A percentile compares a stretch with the other conserved stretches of the same genome.
Evolutionary conservation across 30 jellyfish, hydroid and myxozoan species (phyloP).

Genomic region (Chrysaora quinquecirrha): DNA sequence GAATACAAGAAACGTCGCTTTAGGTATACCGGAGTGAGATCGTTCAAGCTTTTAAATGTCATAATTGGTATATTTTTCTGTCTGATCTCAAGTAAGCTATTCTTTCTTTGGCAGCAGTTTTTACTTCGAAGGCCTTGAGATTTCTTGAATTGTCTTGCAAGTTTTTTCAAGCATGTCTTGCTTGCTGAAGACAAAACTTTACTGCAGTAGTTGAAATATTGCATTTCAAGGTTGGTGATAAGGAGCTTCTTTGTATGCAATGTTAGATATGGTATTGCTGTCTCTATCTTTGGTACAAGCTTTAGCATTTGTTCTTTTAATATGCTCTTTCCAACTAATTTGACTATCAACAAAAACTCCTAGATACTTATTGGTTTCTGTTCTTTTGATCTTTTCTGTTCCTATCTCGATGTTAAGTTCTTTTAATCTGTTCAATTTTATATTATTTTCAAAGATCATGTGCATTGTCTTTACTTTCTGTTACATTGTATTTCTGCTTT

Average conservation of each 20-base stretch:
- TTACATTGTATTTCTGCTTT: conserved; percentile 18
- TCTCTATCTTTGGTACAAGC: background rate
- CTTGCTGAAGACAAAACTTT: too few relatives aligned
- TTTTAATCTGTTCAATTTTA: conserved; percentile 1
- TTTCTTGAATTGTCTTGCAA: conserved; percentile 21
- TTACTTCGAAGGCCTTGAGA: conserved; percentile 7
- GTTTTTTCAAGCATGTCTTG: conserved; percentile 12
- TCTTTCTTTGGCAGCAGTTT: background rate
- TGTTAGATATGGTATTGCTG: too few relatives aligned
- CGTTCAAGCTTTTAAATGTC: too few relatives aligned
- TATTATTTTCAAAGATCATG: background rate
- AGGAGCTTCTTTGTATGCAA: too few relatives aligned
- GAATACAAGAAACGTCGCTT: too few relatives aligned
- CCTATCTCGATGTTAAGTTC: conserved; percentile 34
- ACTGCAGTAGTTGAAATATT: too few relatives aligned
- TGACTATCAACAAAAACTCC: conserved; percentile 3
- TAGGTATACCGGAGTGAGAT: too few relatives aligned
- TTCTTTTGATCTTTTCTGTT: too few relatives aligned
- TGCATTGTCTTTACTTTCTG: conserved; percentile 19
- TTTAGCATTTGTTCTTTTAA: background rate
- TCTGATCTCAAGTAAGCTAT: conserved; percentile 3
- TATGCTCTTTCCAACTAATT: too few relatives aligned
- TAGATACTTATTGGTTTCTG: conserved; percentile 24
- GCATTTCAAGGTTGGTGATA: too few relatives aligned
- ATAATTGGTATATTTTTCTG: background rate